These are phyloP conservation scores for Egretta garzetta DNA, from an alignment of 2,113 vertebrate species.

Conservation along the genomic window DNA sequence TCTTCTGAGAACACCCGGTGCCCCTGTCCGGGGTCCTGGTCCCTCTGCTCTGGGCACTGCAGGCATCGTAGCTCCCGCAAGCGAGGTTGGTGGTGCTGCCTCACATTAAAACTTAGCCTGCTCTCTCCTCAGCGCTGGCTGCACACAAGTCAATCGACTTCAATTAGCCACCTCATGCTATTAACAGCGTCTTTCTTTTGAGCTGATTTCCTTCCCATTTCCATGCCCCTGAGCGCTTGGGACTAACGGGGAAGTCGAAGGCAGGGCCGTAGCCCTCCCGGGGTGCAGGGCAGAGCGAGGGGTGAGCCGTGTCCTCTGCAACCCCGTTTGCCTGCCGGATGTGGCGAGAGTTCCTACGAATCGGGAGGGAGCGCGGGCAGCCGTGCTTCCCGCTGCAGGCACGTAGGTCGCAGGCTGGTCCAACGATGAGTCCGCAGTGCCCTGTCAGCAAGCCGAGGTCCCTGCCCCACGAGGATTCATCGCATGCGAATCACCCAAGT, in stretches of 20 bases:
- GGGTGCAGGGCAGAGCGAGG: not conserved
- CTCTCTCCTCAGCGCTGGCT: not conserved
- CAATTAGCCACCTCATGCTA: not conserved
- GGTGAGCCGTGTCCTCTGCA: not conserved
- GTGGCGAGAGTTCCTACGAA: accelerated
- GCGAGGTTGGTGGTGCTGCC: not conserved
- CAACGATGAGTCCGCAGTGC: not conserved
- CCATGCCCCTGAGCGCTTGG: too few species aligned
- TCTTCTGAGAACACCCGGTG: not conserved
- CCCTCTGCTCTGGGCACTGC: not conserved
- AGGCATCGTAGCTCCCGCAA: accelerated
- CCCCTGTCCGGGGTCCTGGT: accelerated
- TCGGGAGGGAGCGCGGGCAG: accelerated
- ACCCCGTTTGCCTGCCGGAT: accelerated
- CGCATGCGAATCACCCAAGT: not conserved
- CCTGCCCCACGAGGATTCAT: not conserved
- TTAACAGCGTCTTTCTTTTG: not conserved
- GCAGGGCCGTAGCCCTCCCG: accelerated
- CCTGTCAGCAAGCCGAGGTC: not conserved
- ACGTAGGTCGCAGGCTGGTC: not conserved
- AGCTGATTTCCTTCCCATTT: not conserved
- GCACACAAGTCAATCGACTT: not conserved
- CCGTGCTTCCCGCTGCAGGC: accelerated
- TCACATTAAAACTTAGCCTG: not conserved
- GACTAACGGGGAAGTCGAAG: accelerated